Percentiles rank a stretch among this genome's conserved stretches.
These are phyloP conservation scores for Petrophora chlorosata DNA, from an alignment of 2,888 invertebrate genomes.

Conservation along the genomic window DNA sequence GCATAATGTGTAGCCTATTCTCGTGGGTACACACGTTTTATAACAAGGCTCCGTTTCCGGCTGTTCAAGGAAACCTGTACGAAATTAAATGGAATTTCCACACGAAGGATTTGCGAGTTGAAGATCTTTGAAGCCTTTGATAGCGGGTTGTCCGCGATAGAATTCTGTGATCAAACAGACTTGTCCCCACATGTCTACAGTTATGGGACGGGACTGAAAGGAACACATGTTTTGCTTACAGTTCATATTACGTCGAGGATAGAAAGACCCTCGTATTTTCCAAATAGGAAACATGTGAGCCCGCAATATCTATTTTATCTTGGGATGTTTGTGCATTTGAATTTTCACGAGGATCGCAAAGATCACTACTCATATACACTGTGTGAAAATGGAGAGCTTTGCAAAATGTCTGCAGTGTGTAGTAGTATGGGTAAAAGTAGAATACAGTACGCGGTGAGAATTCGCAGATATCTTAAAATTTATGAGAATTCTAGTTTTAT, in stretches of 20 bases:
- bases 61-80: constrained; percentile 49
- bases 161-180: constrained; percentile 54
- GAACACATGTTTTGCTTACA: constrained; percentile 33
- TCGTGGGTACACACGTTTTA: constrained; percentile 32
- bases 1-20: constrained; percentile 35
- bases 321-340: constrained; percentile 20
- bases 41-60: constrained; percentile 31
- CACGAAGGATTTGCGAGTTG: constrained; percentile 56
- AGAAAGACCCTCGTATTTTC: constrained; percentile 26
- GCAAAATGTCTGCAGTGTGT: constrained; percentile 1
- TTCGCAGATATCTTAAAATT: neutral
- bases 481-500: too few species aligned
- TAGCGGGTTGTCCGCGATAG: constrained; percentile 43
- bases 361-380: constrained; percentile 12
- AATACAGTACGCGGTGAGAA: constrained; percentile 8
- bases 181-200: constrained; percentile 20
- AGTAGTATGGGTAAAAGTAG: neutral
- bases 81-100: constrained; percentile 74
- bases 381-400: constrained; percentile 19
- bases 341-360: constrained; percentile 19
- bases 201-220: constrained; percentile 21
- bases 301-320: constrained; percentile 23
- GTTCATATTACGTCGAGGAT: constrained; percentile 25
- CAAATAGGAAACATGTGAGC: constrained; percentile 26
- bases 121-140: constrained; percentile 64